A percentile compares a stretch with the other conserved stretches of the same genome.
Evolutionary conservation across 1,140 invertebrate species (phyloP).

Genomic region (Cecropterus lyciades): DNA sequence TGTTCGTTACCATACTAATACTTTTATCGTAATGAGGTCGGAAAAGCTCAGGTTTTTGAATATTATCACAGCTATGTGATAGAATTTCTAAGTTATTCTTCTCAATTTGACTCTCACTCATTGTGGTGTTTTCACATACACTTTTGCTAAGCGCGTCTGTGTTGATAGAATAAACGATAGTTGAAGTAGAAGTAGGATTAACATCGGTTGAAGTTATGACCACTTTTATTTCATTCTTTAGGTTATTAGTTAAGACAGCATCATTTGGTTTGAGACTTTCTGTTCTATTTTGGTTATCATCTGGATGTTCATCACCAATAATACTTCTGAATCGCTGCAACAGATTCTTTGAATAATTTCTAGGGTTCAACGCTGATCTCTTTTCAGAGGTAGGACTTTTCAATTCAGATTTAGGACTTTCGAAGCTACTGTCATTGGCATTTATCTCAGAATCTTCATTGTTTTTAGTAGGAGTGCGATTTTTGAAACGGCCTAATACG

Average conservation of each 20-base stretch:
- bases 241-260: slow-evolving; percentile 43
- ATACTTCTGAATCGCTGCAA: slow-evolving; percentile 85
- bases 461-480: slow-evolving; percentile 65
- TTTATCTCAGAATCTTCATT: slow-evolving; percentile 68
- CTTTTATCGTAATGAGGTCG: slow-evolving; percentile 71
- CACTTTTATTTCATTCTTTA: slow-evolving; percentile 69
- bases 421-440: slow-evolving; percentile 63
- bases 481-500: slow-evolving; percentile 79
- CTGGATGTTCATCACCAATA: slow-evolving; percentile 81
- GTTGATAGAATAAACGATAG: slow-evolving; percentile 50
- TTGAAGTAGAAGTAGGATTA: slow-evolving; percentile 57
- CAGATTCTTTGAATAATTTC: slow-evolving; percentile 82
- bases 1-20: slow-evolving; percentile 67
- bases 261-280: slow-evolving; percentile 50
- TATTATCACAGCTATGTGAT: slow-evolving; percentile 79
- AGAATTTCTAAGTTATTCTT: slow-evolving; percentile 71
- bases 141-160: slow-evolving; percentile 72
- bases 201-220: slow-evolving; percentile 67
- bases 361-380: slow-evolving; percentile 72
- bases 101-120: slow-evolving; percentile 68
- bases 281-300: slow-evolving; percentile 65
- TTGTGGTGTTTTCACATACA: slow-evolving; percentile 68
- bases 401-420: slow-evolving; percentile 67
- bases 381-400: slow-evolving; percentile 75
- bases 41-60: slow-evolving; percentile 59